phyloP scores from a whole-genome alignment of 2,888 invertebrate genomes.

The Congeria kusceri region DNA sequence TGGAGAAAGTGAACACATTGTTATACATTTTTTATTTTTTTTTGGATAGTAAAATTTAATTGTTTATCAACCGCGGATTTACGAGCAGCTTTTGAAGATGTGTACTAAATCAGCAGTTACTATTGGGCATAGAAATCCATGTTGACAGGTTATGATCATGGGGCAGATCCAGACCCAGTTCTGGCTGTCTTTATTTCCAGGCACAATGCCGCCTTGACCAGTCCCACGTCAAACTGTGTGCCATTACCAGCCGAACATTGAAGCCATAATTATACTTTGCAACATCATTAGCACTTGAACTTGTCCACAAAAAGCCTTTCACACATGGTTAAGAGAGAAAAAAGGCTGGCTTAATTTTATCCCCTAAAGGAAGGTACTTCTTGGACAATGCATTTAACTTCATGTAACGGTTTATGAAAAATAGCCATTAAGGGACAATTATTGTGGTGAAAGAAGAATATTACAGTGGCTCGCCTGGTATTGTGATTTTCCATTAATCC shows the following conservation, averaged over 20 bases:
- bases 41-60: too few species aligned
- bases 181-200: too few species aligned
- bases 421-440: constrained; percentile 39
- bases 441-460: constrained; percentile 6
- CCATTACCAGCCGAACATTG: too few species aligned
- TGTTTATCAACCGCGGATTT: too few species aligned
- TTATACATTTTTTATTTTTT: too few species aligned
- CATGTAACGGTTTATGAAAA: constrained; percentile 36
- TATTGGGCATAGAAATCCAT: too few species aligned
- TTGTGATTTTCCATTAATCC: constrained; percentile 39
- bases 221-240: not conserved
- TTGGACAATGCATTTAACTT: constrained; percentile 27
- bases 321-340: constrained; percentile 33
- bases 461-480: constrained; percentile 27
- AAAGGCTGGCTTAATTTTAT: constrained; percentile 12
- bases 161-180: too few species aligned
- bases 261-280: constrained; percentile 36
- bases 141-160: too few species aligned
- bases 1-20: too few species aligned
- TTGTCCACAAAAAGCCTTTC: constrained; percentile 36
- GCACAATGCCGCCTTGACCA: too few species aligned
- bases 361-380: constrained; percentile 25
- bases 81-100: too few species aligned
- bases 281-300: constrained; percentile 50
- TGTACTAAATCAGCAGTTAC: too few species aligned